Evolutionary conservation across 2,888 invertebrate genomes (phyloP), one percentile per base, ranked within the genome.

Genomic region (Cephus rjabovi): DNA sequence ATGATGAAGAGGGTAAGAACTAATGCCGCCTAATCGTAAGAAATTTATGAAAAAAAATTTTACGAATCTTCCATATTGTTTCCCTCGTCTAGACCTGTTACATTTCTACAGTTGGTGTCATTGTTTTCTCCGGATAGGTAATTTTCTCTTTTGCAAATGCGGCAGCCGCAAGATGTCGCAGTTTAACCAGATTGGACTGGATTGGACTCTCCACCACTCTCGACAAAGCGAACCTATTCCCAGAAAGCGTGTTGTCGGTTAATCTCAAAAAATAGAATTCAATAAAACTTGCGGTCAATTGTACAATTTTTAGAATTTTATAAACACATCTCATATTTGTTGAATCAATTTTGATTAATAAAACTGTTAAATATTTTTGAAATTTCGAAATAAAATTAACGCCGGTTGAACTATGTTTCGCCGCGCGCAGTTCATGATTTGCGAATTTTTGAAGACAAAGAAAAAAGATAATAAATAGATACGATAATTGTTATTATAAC

Each of bases 41-140:
- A 75, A 76, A 76, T 69, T 11, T 78, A 69, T 76, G 75, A 56
- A 70, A 69, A 75, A 81, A 76, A 74, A 73, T 77, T 79, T 75
- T 78, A 69, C 77, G 31, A 75, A 76, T 79, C 34, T 33, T 69
- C 71, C 71, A 71, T 71, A 23, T 71, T 71, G 71, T 71, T 71
- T 31, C 34, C 31, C 23, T 56, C 15, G 9, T 23, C 23, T 56
- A 56, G 56, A 56, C 56, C 56, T 9, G 56, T 56, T 56, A 56
- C 6, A 56, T 23, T 56, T 56, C 23, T 56, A 23, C 6, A 56
- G 56, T 56, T 56, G 56, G 56, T 9, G 56, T 9, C 23, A 56
- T 56, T 56, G 56, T 56, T 56, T 6, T 23, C 56, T 9, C 9
- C 56, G 56, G 56, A 23, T 23, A 56, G 56, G 56, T 56, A 56